These are phyloP conservation scores for Thereva unica DNA, from an alignment of 2,888 invertebrate species.

Conservation along the genomic window DNA sequence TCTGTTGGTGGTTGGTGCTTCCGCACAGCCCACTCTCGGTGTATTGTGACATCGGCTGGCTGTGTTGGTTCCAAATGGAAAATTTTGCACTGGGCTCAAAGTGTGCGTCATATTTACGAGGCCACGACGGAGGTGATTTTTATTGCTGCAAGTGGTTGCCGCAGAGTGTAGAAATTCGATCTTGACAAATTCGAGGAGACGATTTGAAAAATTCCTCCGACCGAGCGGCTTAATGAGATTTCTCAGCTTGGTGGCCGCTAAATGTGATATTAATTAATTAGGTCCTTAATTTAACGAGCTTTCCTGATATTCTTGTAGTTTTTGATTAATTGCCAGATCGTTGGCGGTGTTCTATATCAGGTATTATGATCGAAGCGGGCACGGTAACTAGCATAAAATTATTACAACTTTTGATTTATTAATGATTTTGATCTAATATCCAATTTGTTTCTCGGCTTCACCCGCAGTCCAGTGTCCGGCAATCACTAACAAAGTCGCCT, in stretches of 20 bases:
- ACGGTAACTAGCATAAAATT: too few relatives aligned
- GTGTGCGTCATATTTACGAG: slow-evolving; percentile 38
- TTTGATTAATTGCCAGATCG: slow-evolving; percentile 25
- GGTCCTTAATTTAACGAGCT: slow-evolving; percentile 60
- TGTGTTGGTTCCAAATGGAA: not conserved
- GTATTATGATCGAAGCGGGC: too few relatives aligned
- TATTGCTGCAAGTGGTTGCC: slow-evolving; percentile 17
- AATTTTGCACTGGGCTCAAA: slow-evolving; percentile 21
- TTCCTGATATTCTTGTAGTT: slow-evolving; percentile 34
- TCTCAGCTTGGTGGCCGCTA: slow-evolving; percentile 60
- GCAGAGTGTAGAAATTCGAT: slow-evolving; percentile 47
- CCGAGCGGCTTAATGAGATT: slow-evolving; percentile 55
- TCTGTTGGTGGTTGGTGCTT: not conserved
- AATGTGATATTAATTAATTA: slow-evolving; percentile 60
- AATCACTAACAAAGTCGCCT: too few relatives aligned
- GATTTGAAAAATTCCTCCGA: slow-evolving; percentile 43
- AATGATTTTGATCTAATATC: too few relatives aligned
- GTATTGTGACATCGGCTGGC: not conserved
- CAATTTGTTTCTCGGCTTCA: too few relatives aligned
- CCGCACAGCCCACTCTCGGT: too few relatives aligned
- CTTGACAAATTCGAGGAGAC: slow-evolving; percentile 47
- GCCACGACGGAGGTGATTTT: slow-evolving; percentile 15
- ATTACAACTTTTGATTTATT: too few relatives aligned
- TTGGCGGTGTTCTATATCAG: too few relatives aligned
- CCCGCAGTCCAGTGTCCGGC: too few relatives aligned